A percentile compares a stretch with the other conserved stretches of the same genome.
These are phyloP conservation scores for Mesocricetus auratus DNA, from an alignment of 2,113 vertebrate species.

Conservation along the genomic window DNA sequence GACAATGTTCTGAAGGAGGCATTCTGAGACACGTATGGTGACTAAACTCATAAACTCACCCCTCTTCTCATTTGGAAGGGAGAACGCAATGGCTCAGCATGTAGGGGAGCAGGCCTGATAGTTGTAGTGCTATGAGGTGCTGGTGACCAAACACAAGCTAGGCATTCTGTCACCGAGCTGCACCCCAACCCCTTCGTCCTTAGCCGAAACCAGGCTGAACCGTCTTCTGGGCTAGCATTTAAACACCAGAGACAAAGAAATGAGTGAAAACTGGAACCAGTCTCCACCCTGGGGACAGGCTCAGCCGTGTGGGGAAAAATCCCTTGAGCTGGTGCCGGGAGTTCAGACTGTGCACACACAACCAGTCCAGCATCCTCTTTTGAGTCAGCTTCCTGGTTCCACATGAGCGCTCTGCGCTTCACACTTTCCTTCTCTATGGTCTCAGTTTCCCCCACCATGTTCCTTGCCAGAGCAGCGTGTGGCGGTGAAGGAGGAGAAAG, in stretches of 20 bases:
- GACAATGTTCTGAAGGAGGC: neutral
- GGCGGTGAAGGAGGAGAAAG: neutral
- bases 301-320: neutral
- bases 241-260: neutral
- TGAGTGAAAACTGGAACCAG: neutral
- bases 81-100: neutral
- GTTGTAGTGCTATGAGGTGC: too few species aligned
- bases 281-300: neutral
- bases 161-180: too few species aligned
- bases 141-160: neutral
- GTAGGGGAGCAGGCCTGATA: neutral
- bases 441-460: slow-evolving; percentile 66
- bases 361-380: fast-evolving
- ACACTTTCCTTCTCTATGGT: slow-evolving; percentile 75
- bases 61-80: neutral
- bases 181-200: neutral
- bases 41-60: neutral
- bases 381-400: slow-evolving; percentile 64
- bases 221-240: neutral
- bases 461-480: slow-evolving; percentile 5
- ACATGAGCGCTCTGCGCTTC: neutral
- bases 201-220: neutral
- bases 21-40: neutral
- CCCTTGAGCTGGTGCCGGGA: neutral
- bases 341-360: neutral